phyloP scores from a whole-genome alignment of 2,888 invertebrate species.

The Cylloceria caligata region DNA sequence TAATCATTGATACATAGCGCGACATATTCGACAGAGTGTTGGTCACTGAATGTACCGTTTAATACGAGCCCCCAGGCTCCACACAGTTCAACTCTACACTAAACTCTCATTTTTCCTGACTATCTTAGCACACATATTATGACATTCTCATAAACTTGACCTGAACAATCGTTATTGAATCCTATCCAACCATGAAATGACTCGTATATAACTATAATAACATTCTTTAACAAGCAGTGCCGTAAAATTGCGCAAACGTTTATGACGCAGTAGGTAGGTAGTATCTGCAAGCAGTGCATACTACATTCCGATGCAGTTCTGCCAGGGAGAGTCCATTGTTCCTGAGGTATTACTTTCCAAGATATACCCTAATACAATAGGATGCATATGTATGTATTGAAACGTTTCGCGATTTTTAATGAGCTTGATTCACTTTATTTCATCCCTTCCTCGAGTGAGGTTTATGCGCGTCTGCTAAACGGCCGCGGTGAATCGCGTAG shows the following conservation, averaged over 20 bases:
- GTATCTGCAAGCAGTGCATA: slow-evolving; percentile 8
- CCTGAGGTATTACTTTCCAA: slow-evolving; percentile 62
- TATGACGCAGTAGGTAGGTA: slow-evolving; percentile 11
- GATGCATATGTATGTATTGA: slow-evolving; percentile 19
- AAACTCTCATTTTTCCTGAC: slow-evolving; percentile 22
- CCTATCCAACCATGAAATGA: slow-evolving; percentile 61
- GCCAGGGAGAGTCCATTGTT: slow-evolving; percentile 63
- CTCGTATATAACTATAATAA: slow-evolving; percentile 51
- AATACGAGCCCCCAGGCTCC: slow-evolving; percentile 12
- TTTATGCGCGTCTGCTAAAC: too few species aligned
- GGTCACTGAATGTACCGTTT: slow-evolving; percentile 25
- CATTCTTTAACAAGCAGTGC: slow-evolving; percentile 46
- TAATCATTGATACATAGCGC: slow-evolving; percentile 25
- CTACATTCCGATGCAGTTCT: slow-evolving; percentile 32
- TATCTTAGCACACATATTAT: slow-evolving; percentile 24
- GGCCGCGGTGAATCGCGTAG: too few species aligned
- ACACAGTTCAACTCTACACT: slow-evolving; percentile 17
- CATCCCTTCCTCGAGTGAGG: too few species aligned
- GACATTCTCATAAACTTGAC: slow-evolving; percentile 61
- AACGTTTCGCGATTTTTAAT: too few species aligned
- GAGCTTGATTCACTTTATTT: too few species aligned
- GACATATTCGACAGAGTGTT: slow-evolving; percentile 40
- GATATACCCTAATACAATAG: slow-evolving; percentile 15
- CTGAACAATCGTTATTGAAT: slow-evolving; percentile 56
- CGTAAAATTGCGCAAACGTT: slow-evolving; percentile 40